Conservation (phyloP, 2,113 vertebrate genomes). For the Gopherus evgoodei region DNA sequence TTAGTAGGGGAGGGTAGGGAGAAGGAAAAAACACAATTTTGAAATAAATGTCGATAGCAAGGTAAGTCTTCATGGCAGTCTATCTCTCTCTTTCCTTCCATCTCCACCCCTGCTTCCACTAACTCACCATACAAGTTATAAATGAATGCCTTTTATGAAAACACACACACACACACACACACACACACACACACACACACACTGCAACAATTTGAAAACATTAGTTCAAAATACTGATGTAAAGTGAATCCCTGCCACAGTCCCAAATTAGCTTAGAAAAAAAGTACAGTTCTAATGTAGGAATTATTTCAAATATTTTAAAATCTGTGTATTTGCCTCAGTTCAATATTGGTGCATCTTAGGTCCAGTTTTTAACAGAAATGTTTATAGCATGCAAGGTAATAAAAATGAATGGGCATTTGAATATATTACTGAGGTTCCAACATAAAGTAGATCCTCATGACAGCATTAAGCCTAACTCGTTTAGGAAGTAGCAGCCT, state of each 20-base stretch:
- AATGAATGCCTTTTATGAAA: background rate
- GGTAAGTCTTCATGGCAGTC: background rate
- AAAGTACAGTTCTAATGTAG: background rate
- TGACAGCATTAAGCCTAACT: background rate
- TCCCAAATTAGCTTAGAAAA: background rate
- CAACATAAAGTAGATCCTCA: background rate
- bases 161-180: too few relatives aligned
- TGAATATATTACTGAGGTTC: background rate
- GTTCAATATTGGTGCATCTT: background rate
- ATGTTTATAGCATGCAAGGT: background rate
- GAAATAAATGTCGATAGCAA: background rate
- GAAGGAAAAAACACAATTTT: background rate
- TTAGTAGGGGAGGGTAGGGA: too few relatives aligned
- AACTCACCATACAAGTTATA: background rate
- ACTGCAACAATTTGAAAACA: background rate
- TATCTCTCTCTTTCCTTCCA: background rate
- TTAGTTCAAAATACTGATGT: background rate
- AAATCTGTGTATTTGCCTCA: background rate
- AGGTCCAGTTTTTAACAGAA: background rate
- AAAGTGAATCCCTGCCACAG: background rate
- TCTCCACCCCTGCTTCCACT: background rate
- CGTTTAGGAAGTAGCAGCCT: background rate
- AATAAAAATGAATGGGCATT: background rate
- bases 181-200: background rate
- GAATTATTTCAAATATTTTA: background rate